phyloP scores from a whole-genome alignment of 2,797 vertebrate genomes.

The Borostomias antarcticus region DNA sequence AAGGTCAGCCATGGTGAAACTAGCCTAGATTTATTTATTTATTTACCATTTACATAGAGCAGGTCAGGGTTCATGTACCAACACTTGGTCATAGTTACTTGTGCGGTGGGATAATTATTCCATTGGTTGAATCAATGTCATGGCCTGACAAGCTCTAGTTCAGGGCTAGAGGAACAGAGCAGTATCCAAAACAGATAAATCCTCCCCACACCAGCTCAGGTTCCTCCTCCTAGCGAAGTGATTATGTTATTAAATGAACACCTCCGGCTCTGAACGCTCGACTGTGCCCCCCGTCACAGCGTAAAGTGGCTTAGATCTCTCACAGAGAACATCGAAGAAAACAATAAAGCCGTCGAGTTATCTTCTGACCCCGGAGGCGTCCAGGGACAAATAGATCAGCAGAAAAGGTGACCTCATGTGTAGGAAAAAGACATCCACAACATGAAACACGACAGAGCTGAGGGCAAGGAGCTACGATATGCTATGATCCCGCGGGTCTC shows the following conservation, averaged over 20 bases:
- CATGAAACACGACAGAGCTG: no score
- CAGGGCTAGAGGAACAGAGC: conserved; percentile 1
- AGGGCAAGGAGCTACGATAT: no score
- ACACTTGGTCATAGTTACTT: no score
- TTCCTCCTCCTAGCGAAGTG: conserved; percentile 27
- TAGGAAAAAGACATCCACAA: conserved; percentile 39
- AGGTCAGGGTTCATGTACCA: no score
- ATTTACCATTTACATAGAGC: no score
- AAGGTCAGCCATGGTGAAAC: neutral
- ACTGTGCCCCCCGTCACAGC: conserved; percentile 24
- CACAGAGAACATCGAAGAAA: conserved; percentile 11
- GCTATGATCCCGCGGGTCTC: no score
- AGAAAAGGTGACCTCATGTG: conserved; percentile 14
- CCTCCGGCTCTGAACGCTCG: conserved; percentile 42
- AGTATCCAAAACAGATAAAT: neutral
- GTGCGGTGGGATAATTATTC: neutral
- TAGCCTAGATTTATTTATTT: no score
- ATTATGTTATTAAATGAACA: conserved; percentile 42
- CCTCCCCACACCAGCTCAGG: neutral
- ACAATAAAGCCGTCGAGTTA: no score
- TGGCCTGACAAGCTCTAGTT: neutral
- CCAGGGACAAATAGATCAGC: conserved; percentile 33
- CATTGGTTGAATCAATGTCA: neutral
- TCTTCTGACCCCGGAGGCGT: conserved; percentile 38
- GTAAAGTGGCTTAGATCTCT: conserved; percentile 25